phyloP scores from a whole-genome alignment of 1,140 invertebrate genomes.

The Cryptotermes secundus region DNA sequence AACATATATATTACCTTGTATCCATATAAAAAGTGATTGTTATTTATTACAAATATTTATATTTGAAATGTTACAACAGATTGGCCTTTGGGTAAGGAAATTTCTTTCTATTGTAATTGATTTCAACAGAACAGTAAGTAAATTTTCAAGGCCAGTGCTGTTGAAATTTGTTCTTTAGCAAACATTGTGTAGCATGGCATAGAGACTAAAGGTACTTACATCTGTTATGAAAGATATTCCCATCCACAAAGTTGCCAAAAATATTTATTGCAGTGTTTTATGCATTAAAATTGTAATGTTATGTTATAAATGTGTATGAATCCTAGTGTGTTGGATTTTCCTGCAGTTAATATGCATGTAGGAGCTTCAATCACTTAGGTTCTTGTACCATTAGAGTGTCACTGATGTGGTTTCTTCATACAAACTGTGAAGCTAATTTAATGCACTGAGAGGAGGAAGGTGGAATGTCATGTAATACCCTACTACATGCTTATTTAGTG shows the following conservation, averaged over 20 bases:
- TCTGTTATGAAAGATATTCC: not conserved
- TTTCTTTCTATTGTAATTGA: not conserved
- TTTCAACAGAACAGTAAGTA: not conserved
- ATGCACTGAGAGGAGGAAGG: not conserved
- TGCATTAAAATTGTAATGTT: slow-evolving; percentile 7
- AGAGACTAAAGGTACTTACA: not conserved
- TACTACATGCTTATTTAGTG: not conserved
- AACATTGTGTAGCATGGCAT: not conserved
- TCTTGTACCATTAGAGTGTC: not conserved
- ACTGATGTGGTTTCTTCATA: not conserved
- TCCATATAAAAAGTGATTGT: slow-evolving; percentile 4
- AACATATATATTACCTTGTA: not conserved
- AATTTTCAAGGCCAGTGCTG: not conserved
- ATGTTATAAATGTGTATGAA: not conserved
- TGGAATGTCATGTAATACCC: not conserved
- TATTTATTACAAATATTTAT: slow-evolving; percentile 12
- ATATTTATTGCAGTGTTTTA: slow-evolving; percentile 17
- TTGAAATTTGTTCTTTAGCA: not conserved
- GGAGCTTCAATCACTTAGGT: not conserved
- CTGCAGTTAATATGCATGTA: not conserved
- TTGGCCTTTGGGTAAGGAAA: not conserved
- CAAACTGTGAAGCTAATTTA: not conserved
- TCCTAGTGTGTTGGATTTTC: not conserved
- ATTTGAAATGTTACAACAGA: slow-evolving; percentile 17
- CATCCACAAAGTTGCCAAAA: not conserved